A percentile compares a stretch with the other conserved stretches of the same genome.
Conservation (phyloP, 2,888 invertebrate species). For the Nyleta sp. region DNA sequence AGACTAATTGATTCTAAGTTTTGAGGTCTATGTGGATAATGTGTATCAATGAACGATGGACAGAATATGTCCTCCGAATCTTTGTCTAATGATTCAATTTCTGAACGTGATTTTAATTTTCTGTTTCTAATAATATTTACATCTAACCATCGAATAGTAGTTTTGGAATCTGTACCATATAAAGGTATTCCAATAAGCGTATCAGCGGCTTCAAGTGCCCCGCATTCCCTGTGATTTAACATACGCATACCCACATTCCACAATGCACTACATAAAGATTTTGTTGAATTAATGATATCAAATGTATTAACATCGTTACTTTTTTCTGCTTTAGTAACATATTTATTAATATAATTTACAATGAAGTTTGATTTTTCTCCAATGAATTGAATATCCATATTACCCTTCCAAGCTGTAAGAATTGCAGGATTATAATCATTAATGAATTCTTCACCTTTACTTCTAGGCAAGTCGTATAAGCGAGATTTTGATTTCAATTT, state of each 20-base stretch:
- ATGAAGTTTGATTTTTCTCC: slow-evolving; percentile 43
- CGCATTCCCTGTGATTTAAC: slow-evolving; percentile 68
- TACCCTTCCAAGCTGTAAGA: slow-evolving; percentile 70
- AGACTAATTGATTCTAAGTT: slow-evolving; percentile 61
- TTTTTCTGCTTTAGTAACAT: too few species aligned
- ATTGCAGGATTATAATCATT: slow-evolving; percentile 69
- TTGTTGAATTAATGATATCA: slow-evolving; percentile 68
- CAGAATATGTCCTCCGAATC: slow-evolving; percentile 71
- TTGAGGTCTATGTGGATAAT: slow-evolving; percentile 69
- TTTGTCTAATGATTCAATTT: slow-evolving; percentile 66
- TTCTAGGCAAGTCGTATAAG: slow-evolving; percentile 70
- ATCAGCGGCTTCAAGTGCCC: slow-evolving; percentile 56
- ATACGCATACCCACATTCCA: slow-evolving; percentile 71
- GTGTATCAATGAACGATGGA: slow-evolving; percentile 68
- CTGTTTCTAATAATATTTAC: slow-evolving; percentile 57
- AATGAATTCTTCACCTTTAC: slow-evolving; percentile 53
- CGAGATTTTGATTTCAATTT: slow-evolving; percentile 67
- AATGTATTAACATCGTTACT: too few species aligned
- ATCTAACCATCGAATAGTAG: slow-evolving; percentile 70
- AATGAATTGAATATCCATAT: slow-evolving; percentile 72
- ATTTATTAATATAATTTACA: too few species aligned
- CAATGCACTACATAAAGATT: slow-evolving; percentile 68
- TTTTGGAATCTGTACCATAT: too few species aligned
- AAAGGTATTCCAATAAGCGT: too few species aligned
- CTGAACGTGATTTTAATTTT: slow-evolving; percentile 32